Evolutionary conservation across 2,797 vertebrate genomes (phyloP), one percentile per base, ranked within the genome.

Genomic region (Tinamus major): DNA sequence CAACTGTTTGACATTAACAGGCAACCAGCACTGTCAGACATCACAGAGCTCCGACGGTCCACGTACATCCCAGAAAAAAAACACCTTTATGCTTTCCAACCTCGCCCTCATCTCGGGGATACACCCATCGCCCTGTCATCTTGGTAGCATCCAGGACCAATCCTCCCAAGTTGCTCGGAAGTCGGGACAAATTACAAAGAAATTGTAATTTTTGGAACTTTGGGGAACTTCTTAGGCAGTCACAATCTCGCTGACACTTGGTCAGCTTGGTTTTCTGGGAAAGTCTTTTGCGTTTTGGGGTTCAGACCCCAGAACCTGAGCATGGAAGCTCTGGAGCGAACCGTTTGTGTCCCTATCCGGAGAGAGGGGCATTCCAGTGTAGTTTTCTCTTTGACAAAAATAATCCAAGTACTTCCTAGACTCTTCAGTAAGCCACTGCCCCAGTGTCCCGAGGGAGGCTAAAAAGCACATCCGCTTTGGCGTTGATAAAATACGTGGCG

Each of bases 391-490:
- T 83, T 53, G 46, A 39, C 35, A 90, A 29, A 2, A 48, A 67
- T 11, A 79, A 82, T 87, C 87, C 92, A 48, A 91, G 62, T 76
- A 53, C 61, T 74, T 26, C 23, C 79, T 65, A 78, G 35, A 55
- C 27, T 61, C 88, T 53, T 99, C 98, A 99, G 97, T 99, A 99
- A 87, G 98, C 98, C 95, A 98, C 98, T 3, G 92, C 95, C 72
- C 98, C 94, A 2, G 98, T 96, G 79, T 99, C 99, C 63, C 97
- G 97, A 4, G 98, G 96, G 41, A 96, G 81, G 85, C 98, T 98
- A 93, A 99, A 99, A 18, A 99, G 98, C 8, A 99, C 96, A 9
- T 99, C 98, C 0, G 99, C 99, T 97, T 99, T 99, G 69, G 98
- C 98, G 59, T 98, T 99, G 97, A 99, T 94, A 79, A 98, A 94